Evolutionary conservation across 2,888 invertebrate species (phyloP).

Genomic region (Phytoseiulus persimilis): DNA sequence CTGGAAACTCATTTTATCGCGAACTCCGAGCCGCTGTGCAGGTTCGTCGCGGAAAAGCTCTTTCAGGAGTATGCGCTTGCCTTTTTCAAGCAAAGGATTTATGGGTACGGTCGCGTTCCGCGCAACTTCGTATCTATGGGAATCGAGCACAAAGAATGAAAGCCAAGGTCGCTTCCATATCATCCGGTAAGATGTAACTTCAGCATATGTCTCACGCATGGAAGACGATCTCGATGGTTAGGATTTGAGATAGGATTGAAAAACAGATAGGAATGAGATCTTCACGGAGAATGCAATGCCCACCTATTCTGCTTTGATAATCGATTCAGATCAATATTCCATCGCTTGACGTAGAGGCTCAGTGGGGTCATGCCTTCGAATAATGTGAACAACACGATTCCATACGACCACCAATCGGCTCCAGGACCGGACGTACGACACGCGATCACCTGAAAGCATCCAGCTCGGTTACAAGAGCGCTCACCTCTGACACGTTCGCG

Average conservation of each 20-base stretch:
- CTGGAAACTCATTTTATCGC: slow-evolving; percentile 6
- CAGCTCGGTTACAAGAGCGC: too few species aligned
- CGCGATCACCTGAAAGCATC: slow-evolving; percentile 26
- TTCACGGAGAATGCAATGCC: too few species aligned
- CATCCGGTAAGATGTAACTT: not conserved
- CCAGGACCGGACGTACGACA: slow-evolving; percentile 19
- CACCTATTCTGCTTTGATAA: not conserved
- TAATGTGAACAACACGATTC: slow-evolving; percentile 26
- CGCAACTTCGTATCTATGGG: not conserved
- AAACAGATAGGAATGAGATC: not conserved
- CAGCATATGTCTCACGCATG: not conserved
- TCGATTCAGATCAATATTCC: slow-evolving; percentile 21
- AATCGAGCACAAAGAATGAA: not conserved
- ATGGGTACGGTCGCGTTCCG: not conserved
- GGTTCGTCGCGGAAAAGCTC: slow-evolving; percentile 8
- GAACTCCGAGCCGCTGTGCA: not conserved
- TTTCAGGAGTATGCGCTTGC: slow-evolving; percentile 9
- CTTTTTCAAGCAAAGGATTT: slow-evolving; percentile 9
- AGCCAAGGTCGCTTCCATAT: not conserved
- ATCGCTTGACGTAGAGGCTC: not conserved
- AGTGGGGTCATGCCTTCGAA: slow-evolving; percentile 29
- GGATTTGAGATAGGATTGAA: not conserved
- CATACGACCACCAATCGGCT: slow-evolving; percentile 32
- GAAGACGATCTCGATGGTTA: not conserved
- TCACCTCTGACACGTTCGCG: too few species aligned